Conservation (phyloP, 2,797 vertebrate species). For the Rhyacichthys aspro region DNA sequence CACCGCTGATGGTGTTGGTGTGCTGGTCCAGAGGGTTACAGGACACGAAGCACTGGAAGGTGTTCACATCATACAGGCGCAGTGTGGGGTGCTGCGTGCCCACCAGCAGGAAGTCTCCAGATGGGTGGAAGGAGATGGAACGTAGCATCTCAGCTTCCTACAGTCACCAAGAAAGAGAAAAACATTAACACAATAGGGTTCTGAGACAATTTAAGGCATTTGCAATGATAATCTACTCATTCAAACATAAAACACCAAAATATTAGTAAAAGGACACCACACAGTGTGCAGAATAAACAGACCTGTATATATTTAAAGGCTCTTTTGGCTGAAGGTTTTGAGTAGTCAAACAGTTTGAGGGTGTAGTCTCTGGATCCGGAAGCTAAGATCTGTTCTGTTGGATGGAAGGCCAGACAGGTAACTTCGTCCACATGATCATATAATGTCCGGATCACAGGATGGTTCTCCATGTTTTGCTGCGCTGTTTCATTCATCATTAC, state of each 20-base stretch:
- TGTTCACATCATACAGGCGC: conserved; percentile 97
- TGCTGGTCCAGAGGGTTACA: conserved; percentile 98
- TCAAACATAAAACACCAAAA: no score
- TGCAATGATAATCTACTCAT: no score
- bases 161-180: neutral
- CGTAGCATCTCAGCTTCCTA: conserved; percentile 99
- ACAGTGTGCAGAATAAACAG: conserved; percentile 39
- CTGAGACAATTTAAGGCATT: no score
- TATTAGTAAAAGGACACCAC: no score
- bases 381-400: conserved; percentile 94
- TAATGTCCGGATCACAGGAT: conserved; percentile 95
- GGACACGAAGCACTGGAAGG: conserved; percentile 98
- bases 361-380: conserved; percentile 97
- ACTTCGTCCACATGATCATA: conserved; percentile 98
- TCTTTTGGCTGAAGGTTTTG: conserved; percentile 97
- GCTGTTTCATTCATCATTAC: conserved; percentile 99
- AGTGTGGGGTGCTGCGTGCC: conserved; percentile 97
- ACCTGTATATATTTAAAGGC: conserved; percentile 99
- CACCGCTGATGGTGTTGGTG: conserved; percentile 94
- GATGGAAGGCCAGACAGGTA: conserved; percentile 96
- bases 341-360: conserved; percentile 98
- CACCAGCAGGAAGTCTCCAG: conserved; percentile 94
- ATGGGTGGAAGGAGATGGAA: conserved; percentile 97
- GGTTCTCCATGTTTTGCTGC: conserved; percentile 99
- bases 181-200: neutral